These are phyloP conservation scores for Muscidifurax raptorellus DNA, from an alignment of 1,140 invertebrate species.

Conservation along the genomic window DNA sequence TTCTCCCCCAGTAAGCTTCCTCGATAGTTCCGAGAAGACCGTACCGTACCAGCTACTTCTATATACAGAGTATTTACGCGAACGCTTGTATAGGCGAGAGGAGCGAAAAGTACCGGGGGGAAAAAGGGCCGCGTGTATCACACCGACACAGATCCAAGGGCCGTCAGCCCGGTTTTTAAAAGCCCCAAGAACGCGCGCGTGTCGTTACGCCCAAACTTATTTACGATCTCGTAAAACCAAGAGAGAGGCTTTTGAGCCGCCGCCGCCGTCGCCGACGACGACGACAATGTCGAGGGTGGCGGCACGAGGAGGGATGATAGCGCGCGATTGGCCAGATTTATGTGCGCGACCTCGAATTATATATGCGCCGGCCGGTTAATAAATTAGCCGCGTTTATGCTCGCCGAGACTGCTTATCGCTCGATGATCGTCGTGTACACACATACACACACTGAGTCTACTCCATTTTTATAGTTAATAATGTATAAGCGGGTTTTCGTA, in stretches of 20 bases:
- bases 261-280: not conserved
- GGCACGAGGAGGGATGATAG: conserved; percentile 28
- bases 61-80: no score
- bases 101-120: no score
- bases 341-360: conserved; percentile 44
- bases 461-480: no score
- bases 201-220: conserved; percentile 52
- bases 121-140: not conserved
- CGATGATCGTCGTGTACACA: not conserved
- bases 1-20: no score
- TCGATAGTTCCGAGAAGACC: no score
- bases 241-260: conserved; percentile 14
- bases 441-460: no score
- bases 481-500: not conserved
- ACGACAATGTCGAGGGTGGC: not conserved
- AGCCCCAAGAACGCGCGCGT: not conserved
- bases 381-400: conserved; percentile 54
- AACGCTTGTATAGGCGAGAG: no score
- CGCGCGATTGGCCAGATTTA: conserved; percentile 54
- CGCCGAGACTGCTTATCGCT: not conserved
- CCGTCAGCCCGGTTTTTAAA: conserved; percentile 8
- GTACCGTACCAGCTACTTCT: no score
- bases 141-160: conserved; percentile 10
- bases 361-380: conserved; percentile 38
- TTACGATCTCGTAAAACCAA: conserved; percentile 59